A percentile compares a stretch with the other conserved stretches of the same genome.
Evolutionary conservation across 2,888 invertebrate genomes (phyloP).

Genomic region (Augochlorella aurata): DNA sequence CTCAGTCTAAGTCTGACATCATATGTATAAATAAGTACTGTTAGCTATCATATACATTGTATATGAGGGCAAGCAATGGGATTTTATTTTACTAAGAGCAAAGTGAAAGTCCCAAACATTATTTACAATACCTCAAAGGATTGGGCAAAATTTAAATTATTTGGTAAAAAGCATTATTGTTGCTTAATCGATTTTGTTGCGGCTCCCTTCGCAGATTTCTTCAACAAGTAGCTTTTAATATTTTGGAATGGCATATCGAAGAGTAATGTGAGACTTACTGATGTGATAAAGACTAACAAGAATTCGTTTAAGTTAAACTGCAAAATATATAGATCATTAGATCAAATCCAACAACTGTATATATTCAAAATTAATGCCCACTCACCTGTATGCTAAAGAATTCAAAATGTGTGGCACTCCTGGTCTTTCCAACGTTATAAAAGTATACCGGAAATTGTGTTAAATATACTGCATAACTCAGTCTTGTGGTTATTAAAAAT

Average conservation of each 20-base stretch:
- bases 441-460: slow-evolving; percentile 89
- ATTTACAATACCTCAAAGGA: slow-evolving; percentile 52
- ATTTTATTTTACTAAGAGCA: slow-evolving; percentile 30
- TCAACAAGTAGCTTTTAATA: slow-evolving; percentile 84
- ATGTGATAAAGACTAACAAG: slow-evolving; percentile 83
- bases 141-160: slow-evolving; percentile 24
- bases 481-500: slow-evolving; percentile 86
- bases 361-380: slow-evolving; percentile 25
- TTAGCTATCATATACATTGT: slow-evolving; percentile 75
- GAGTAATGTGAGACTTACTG: slow-evolving; percentile 84
- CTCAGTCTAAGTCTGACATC: slow-evolving; percentile 12
- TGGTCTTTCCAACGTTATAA: slow-evolving; percentile 86
- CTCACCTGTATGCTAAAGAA: slow-evolving; percentile 85
- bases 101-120: slow-evolving; percentile 34
- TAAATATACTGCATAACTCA: slow-evolving; percentile 88
- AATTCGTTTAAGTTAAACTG: slow-evolving; percentile 86
- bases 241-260: slow-evolving; percentile 88
- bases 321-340: slow-evolving; percentile 53
- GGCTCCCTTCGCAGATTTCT: slow-evolving; percentile 61
- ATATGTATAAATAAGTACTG: slow-evolving; percentile 64
- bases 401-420: slow-evolving; percentile 84
- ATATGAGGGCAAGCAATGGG: slow-evolving; percentile 72
- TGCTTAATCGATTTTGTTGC: slow-evolving; percentile 60
- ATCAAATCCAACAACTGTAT: neutral
- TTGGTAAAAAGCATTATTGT: slow-evolving; percentile 57